Evolutionary conservation across 2,113 vertebrate genomes (phyloP).

Genomic region (Galeopterus variegatus): DNA sequence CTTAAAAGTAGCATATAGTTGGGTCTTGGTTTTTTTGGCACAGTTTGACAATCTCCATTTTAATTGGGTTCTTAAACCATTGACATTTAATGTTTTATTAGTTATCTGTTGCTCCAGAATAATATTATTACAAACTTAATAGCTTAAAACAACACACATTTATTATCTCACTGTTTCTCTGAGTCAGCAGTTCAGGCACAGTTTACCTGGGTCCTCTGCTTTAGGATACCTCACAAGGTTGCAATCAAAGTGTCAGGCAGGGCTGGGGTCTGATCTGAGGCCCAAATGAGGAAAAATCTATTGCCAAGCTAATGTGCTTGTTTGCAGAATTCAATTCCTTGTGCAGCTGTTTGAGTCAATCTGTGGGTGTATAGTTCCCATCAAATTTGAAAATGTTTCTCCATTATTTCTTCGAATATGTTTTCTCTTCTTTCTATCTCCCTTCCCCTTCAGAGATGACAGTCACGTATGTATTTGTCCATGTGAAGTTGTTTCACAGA

Average conservation of each 20-base stretch:
- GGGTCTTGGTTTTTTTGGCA: slow-evolving; percentile 39
- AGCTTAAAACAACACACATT: slow-evolving; percentile 7
- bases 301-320: slow-evolving; percentile 31
- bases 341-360: background rate
- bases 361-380: background rate
- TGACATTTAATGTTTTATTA: slow-evolving; percentile 2
- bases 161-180: background rate
- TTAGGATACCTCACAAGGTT: slow-evolving; percentile 44
- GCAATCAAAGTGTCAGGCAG: background rate
- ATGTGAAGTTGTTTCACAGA: slow-evolving; percentile 39
- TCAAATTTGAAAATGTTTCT: slow-evolving; percentile 26
- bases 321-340: slow-evolving; percentile 6
- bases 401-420: slow-evolving; percentile 40
- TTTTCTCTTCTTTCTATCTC: slow-evolving; percentile 13
- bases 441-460: slow-evolving; percentile 33
- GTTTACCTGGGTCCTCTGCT: slow-evolving; percentile 16
- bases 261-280: slow-evolving; percentile 1
- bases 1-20: slow-evolving; percentile 40
- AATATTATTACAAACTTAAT: slow-evolving; percentile 25
- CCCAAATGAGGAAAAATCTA: background rate
- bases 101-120: slow-evolving; percentile 16
- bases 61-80: background rate
- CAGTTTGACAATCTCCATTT: background rate
- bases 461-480: background rate
- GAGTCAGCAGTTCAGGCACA: slow-evolving; percentile 42